Evolutionary conservation across 2,797 vertebrate species (phyloP).

Genomic region (Rhodeus uyekii): DNA sequence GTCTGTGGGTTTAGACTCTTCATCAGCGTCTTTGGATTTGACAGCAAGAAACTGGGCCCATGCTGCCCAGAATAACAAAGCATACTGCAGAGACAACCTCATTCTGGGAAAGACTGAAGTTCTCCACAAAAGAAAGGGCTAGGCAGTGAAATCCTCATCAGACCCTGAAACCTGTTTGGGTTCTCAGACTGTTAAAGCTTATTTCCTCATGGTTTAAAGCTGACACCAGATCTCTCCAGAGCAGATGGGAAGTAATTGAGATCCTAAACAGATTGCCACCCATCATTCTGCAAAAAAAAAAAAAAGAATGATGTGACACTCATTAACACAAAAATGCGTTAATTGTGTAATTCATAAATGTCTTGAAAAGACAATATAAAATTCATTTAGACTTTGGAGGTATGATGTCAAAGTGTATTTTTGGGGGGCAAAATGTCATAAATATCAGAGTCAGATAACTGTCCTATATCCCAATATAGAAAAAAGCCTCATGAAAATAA

Average conservation of each 20-base stretch:
- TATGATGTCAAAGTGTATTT: not conserved
- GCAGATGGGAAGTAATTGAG: conserved; percentile 15
- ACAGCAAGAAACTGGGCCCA: conserved; percentile 2
- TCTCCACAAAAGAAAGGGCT: not conserved
- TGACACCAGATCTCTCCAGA: not conserved
- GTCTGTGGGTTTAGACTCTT: conserved; percentile 34
- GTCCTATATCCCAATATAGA: not conserved
- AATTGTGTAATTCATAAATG: not conserved
- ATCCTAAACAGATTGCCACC: not conserved
- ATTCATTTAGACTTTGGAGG: not conserved
- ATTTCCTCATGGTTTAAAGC: conserved; percentile 26
- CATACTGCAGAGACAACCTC: conserved; percentile 6
- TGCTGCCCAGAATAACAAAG: not conserved
- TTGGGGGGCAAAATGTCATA: too few species aligned
- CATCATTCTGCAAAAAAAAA: conserved; percentile 5
- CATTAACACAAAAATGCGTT: not conserved
- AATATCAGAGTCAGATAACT: not conserved
- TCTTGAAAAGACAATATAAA: not conserved
- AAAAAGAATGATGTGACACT: not conserved
- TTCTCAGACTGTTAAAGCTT: not conserved
- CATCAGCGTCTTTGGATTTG: not conserved
- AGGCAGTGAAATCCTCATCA: not conserved
- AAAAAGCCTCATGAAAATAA: not conserved
- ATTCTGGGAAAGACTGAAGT: not conserved
- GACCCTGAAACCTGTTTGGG: not conserved